These are phyloP conservation scores for Ctenodactylus gundi DNA, from an alignment of 2,113 vertebrate genomes.

Conservation along the genomic window DNA sequence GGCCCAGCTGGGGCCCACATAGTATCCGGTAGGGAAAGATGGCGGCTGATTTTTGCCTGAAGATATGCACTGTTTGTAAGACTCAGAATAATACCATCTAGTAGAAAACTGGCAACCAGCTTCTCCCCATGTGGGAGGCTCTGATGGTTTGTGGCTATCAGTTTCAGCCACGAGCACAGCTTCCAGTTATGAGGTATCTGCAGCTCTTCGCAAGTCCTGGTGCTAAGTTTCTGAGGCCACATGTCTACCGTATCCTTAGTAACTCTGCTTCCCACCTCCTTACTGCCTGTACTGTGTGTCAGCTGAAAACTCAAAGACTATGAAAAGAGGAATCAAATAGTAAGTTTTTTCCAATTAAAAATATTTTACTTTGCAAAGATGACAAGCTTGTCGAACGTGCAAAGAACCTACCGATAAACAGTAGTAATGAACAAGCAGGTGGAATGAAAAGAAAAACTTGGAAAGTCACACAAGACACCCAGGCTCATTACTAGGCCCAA, in stretches of 20 bases:
- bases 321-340: background rate
- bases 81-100: background rate
- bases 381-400: background rate
- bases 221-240: background rate
- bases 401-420: background rate
- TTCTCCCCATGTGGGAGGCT: too few relatives aligned
- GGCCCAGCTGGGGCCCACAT: fast-evolving
- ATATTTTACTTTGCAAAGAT: background rate
- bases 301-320: background rate
- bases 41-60: background rate
- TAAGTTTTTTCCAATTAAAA: background rate
- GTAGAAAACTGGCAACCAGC: background rate
- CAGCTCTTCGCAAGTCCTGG: background rate
- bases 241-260: background rate
- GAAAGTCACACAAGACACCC: background rate
- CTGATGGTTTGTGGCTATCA: background rate
- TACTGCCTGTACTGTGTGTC: background rate
- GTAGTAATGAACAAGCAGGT: too few relatives aligned
- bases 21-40: fast-evolving
- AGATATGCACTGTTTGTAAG: background rate
- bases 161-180: background rate
- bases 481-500: background rate
- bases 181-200: background rate
- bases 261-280: background rate
- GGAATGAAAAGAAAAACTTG: background rate